These are phyloP conservation scores for Chaenocephalus aceratus DNA, from an alignment of 2,113 vertebrate species.

Conservation along the genomic window DNA sequence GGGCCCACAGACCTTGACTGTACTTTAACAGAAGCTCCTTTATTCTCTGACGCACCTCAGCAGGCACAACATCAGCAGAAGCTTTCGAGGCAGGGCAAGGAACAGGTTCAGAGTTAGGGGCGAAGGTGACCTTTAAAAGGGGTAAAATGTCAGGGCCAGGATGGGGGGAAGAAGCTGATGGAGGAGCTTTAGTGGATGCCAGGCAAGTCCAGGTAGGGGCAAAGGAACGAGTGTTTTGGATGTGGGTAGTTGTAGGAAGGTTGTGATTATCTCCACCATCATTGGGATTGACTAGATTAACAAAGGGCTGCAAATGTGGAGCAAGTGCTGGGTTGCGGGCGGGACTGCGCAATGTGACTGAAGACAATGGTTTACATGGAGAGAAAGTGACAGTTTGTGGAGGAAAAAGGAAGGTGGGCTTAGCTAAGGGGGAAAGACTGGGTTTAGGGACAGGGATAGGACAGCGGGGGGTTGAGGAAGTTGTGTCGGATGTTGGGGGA, in stretches of 20 bases:
- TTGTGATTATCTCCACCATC: background rate
- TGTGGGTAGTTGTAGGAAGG: background rate
- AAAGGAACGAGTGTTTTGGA: background rate
- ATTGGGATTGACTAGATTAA: background rate
- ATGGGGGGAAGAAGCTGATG: background rate
- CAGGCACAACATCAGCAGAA: conserved; percentile 2
- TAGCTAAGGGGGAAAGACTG: background rate
- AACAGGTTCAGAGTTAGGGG: conserved; percentile 11
- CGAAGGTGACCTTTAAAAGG: conserved; percentile 22
- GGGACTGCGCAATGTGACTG: conserved; percentile 19
- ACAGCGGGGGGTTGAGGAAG: background rate
- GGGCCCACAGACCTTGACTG: conserved; percentile 90
- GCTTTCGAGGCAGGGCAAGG: conserved; percentile 5
- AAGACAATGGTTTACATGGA: background rate
- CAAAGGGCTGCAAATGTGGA: background rate
- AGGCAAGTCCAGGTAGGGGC: background rate
- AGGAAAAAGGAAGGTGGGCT: conserved; percentile 47
- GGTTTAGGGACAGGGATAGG: conserved; percentile 20
- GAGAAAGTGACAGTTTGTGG: background rate
- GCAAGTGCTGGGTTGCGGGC: conserved; percentile 1
- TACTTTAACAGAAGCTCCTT: conserved; percentile 88
- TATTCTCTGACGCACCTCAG: conserved; percentile 85
- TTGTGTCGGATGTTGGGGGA: background rate
- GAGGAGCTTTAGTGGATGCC: background rate
- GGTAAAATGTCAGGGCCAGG: conserved; percentile 17